Base-by-base conservation (phyloP, 2,888 invertebrate species). In the Liposcelis brunnea region DNA sequence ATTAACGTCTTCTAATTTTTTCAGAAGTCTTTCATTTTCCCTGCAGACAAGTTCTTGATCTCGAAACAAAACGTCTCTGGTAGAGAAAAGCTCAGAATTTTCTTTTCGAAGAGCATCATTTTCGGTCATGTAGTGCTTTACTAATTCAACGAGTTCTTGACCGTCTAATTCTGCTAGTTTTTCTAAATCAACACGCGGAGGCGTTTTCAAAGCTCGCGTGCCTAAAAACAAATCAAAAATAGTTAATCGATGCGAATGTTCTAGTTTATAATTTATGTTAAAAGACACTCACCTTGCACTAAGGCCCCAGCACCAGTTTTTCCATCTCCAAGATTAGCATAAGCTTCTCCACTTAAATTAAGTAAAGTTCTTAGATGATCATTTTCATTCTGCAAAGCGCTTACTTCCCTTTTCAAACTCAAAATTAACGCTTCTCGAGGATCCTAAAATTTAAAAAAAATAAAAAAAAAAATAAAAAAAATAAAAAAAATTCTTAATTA, bases 341-440 rank as follows among this genome's bases (percentile, higher is more conserved):
- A 10, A 12, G 69, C 66, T 50, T 74, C 73, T 1, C 71, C 70
- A 55, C 76, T 75, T 8, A 80, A 67, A 56, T 80, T 74, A 2
- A 85, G 61, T 0, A 81, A 81, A 7, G 82, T 72, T 52, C 85
- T 70, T 3, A 94, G 65, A 56, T 90, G 89, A 50, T 85, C 80
- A 60, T 94, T 94, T 65, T 94, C 93, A 48, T 77, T 77, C 55
- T 87, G 77, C 12, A 94, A 66, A 0, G 81, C 78, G 47, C 77
- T 78, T 7, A 93, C 80, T 65, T 93, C 91, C 35, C 87, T 69
- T 62, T 90, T 90, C 50, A 94, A 61, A 54, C 83, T 87, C 35
- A 93, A 60, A 50, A 94, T 93, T 11, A 93, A 66, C 2, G 90
- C 86, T 60, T 94, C 94, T 50, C 91, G 69, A 0, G 93, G 90